Conservation (phyloP, 2,113 vertebrate species). For the Gymnobelideus leadbeateri region DNA sequence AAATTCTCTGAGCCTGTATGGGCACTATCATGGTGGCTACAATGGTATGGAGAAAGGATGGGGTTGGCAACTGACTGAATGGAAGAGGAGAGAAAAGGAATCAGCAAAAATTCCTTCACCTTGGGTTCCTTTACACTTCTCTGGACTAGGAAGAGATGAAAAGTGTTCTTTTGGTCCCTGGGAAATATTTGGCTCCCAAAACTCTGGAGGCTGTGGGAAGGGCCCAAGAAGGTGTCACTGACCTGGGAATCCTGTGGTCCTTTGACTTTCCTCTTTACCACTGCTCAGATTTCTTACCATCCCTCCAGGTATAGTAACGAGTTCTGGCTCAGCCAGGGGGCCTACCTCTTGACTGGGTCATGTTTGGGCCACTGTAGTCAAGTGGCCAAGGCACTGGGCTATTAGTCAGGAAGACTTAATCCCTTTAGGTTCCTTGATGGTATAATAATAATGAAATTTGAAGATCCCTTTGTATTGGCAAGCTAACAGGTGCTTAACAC, state of each 20-base stretch:
- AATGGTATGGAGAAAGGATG: not conserved
- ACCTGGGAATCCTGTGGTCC: not conserved
- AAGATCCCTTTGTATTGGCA: too few species aligned
- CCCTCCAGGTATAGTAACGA: not conserved
- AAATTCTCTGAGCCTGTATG: not conserved
- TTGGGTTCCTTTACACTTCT: not conserved
- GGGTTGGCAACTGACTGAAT: not conserved
- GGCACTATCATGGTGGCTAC: not conserved
- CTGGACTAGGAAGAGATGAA: not conserved
- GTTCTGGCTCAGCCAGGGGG: not conserved
- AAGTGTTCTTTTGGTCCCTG: not conserved
- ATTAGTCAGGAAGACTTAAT: not conserved
- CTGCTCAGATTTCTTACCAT: not conserved
- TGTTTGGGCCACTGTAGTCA: not conserved
- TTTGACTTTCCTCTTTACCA: not conserved
- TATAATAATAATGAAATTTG: too few species aligned
- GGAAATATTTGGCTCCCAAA: not conserved
- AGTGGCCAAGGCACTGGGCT: not conserved
- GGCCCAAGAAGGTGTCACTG: not conserved
- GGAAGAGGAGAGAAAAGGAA: not conserved
- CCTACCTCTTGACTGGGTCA: not conserved
- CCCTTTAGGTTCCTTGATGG: not conserved
- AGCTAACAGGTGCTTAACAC: too few species aligned
- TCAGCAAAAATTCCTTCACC: not conserved
- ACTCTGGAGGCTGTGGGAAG: not conserved